These are phyloP conservation scores for Tetrao urogallus DNA, from an alignment of 2,113 vertebrate genomes.

Conservation along the genomic window DNA sequence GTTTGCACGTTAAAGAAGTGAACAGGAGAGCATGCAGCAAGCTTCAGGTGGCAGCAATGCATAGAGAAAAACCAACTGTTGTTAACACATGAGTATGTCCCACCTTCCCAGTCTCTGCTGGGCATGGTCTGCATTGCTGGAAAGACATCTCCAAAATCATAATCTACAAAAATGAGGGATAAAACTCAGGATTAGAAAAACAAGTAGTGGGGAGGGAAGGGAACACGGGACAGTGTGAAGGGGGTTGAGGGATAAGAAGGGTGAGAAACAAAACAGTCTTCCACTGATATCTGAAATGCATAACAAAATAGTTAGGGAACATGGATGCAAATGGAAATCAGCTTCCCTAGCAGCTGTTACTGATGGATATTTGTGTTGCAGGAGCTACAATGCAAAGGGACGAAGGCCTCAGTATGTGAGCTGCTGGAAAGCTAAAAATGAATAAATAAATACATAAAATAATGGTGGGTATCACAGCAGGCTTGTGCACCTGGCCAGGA, in stretches of 20 bases:
- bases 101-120: slow-evolving; percentile 99
- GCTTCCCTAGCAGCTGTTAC: not conserved
- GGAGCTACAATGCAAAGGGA: not conserved
- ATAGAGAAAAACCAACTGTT: slow-evolving; percentile 63
- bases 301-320: not conserved
- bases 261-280: slow-evolving; percentile 16
- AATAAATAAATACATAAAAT: not conserved
- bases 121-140: slow-evolving; percentile 97
- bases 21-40: slow-evolving; percentile 80
- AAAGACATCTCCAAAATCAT: slow-evolving; percentile 99
- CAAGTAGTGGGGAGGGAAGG: slow-evolving; percentile 17
- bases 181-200: slow-evolving; percentile 86
- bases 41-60: slow-evolving; percentile 70
- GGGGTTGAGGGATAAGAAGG: slow-evolving; percentile 11
- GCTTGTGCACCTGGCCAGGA: not conserved
- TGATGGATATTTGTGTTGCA: not conserved
- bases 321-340: not conserved
- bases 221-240: not conserved
- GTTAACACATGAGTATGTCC: slow-evolving; percentile 84
- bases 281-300: not conserved
- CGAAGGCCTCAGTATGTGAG: not conserved
- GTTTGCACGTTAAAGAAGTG: slow-evolving; percentile 45
- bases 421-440: not conserved
- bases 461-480: not conserved
- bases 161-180: slow-evolving; percentile 97